A percentile compares a stretch with the other conserved stretches of the same genome.
These are phyloP conservation scores for Phalacrocorax brasilianus DNA, from an alignment of 2,113 vertebrate species.

Conservation along the genomic window DNA sequence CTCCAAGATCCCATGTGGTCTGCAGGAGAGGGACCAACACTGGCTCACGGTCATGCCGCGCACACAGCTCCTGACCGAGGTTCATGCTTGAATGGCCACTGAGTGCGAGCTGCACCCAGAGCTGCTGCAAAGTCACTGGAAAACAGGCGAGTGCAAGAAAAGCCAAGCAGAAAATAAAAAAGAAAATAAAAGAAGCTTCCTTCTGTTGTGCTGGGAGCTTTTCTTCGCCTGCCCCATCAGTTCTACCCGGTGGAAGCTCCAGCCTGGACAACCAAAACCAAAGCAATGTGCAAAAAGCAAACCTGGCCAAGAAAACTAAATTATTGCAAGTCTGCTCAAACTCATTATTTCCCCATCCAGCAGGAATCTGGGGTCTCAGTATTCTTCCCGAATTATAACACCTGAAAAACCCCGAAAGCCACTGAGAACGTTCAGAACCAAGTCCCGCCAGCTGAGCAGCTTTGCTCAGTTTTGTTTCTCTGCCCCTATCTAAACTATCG, in stretches of 20 bases:
- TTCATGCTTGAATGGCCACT: fast-evolving
- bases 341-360: neutral
- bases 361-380: neutral
- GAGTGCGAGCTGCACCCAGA: neutral
- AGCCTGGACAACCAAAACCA: neutral
- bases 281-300: neutral
- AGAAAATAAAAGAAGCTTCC: neutral
- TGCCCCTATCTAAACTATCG: neutral
- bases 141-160: neutral
- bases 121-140: neutral
- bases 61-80: neutral
- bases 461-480: neutral
- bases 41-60: neutral
- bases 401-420: neutral
- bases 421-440: neutral
- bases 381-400: neutral
- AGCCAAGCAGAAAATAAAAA: neutral
- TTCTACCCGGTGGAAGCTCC: neutral
- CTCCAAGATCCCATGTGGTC: neutral
- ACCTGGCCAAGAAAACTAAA: neutral
- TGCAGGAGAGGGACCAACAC: neutral
- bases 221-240: neutral
- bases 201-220: neutral
- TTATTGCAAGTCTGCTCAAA: neutral
- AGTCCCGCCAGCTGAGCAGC: neutral